Conservation (phyloP, 2,888 invertebrate species). For the Panzeria rudis region DNA sequence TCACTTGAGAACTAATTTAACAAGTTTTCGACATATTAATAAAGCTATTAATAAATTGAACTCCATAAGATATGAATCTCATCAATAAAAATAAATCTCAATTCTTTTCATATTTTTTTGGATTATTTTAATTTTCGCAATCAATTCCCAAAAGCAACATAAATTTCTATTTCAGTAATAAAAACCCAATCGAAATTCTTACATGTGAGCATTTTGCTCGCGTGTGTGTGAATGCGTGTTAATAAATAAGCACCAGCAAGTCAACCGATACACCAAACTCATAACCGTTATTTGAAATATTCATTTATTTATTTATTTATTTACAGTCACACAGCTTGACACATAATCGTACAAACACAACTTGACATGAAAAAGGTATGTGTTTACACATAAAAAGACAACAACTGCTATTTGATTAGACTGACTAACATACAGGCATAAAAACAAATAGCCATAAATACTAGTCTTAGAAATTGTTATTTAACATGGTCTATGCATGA, state of each 20-base stretch:
- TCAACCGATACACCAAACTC: not conserved
- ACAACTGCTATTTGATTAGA: constrained; percentile 34
- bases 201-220: not conserved
- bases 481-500: not conserved
- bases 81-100: constrained; percentile 4
- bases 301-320: constrained; percentile 5
- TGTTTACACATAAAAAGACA: not conserved
- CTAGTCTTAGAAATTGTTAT: constrained; percentile 1
- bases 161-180: not conserved
- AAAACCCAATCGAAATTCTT: not conserved
- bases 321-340: not conserved
- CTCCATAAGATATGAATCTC: not conserved
- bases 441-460: constrained; percentile 6
- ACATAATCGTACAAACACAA: not conserved
- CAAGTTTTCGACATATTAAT: not conserved
- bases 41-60: not conserved
- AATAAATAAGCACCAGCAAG: not conserved
- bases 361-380: constrained; percentile 31
- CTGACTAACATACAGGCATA: not conserved
- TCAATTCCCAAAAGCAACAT: constrained; percentile 4
- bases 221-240: not conserved
- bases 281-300: constrained; percentile 27
- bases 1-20: constrained; percentile 6
- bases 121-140: constrained; percentile 5
- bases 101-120: not conserved